phyloP scores from a whole-genome alignment of 2,888 invertebrate genomes.

The Acanthosepion lycidas region DNA sequence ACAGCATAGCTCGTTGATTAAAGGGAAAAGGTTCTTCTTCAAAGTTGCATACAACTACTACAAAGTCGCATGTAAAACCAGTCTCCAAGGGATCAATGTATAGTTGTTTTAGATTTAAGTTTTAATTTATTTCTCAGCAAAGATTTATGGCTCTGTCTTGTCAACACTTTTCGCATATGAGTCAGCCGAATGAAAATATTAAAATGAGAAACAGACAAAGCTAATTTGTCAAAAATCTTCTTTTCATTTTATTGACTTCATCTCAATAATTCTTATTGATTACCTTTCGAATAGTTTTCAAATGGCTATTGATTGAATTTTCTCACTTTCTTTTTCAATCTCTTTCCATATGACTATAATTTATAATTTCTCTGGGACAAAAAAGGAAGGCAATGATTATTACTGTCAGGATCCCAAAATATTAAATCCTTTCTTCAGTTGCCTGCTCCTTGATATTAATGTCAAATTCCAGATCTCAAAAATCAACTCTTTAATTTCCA shows the following conservation, averaged over 20 bases:
- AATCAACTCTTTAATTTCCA: too few species aligned
- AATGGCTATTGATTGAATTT: conserved; percentile 8
- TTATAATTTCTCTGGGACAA: not conserved
- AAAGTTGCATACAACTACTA: too few species aligned
- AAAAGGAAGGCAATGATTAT: not conserved
- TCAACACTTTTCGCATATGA: not conserved
- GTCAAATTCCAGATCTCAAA: not conserved
- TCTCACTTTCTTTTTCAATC: not conserved
- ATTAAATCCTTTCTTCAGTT: not conserved
- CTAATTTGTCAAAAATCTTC: not conserved
- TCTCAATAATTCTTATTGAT: conserved; percentile 21
- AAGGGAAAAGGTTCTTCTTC: too few species aligned
- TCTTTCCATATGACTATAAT: not conserved
- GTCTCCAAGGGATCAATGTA: not conserved
- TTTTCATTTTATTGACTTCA: not conserved
- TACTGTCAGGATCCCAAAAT: not conserved
- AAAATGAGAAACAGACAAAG: not conserved
- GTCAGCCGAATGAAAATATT: not conserved
- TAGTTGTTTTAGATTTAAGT: not conserved
- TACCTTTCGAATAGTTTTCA: not conserved
- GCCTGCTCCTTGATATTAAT: not conserved
- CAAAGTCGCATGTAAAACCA: not conserved
- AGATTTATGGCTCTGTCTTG: not conserved
- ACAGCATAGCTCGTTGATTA: too few species aligned
- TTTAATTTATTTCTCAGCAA: not conserved